Evolutionary conservation across 2,113 vertebrate genomes (phyloP), one percentile per base, ranked within the genome.

Genomic region (Tinamus guttatus): DNA sequence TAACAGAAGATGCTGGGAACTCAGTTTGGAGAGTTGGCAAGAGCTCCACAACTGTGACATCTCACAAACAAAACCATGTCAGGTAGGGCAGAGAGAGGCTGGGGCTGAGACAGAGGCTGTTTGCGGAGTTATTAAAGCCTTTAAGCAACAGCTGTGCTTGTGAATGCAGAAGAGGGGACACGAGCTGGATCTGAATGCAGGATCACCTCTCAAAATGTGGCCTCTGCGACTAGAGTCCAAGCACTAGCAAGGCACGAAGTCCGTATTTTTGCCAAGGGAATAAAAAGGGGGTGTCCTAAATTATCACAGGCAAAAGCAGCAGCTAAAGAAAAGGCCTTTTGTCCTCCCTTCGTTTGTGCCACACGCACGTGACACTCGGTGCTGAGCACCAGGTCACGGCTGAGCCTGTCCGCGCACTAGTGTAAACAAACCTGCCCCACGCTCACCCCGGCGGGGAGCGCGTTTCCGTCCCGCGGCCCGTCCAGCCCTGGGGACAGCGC

Each of bases 181-280:
- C 45, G 64, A 56, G 73, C 36, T 52, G 73, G 49, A 45, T 15
- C 38, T 56, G 62, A 80, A 77, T 79, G 59, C 40, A 67, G 67
- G 85, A 51, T 93, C 47, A 82, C 67, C 56, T 32, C 87, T 73
- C 24, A 54, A 67, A 81, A 90, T 58, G 76, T 49, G 38, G 52
- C 59, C 36, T 2, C 58, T 76, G 67, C 6, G 43, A 30, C 22
- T 77, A 81, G 28, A 85, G 47, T 24, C 56, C 45, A 51, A 80
- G 58, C 59, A 30, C 49, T 47, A 10, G 2, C 16, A 59, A 80
- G 59, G 63, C 34, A 70, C 79, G 82, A 83, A 60, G 60, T 43
- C 81, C 40, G 65, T 32, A 45, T 41, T 86, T 63, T 62, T 63
- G 79, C 34, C 40, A 20, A 65, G 64, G 58, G 67, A 34, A 92